A percentile compares a stretch with the other conserved stretches of the same genome.
phyloP scores from a whole-genome alignment of 2,797 vertebrate species.

The Phoxinus dragarum region DNA sequence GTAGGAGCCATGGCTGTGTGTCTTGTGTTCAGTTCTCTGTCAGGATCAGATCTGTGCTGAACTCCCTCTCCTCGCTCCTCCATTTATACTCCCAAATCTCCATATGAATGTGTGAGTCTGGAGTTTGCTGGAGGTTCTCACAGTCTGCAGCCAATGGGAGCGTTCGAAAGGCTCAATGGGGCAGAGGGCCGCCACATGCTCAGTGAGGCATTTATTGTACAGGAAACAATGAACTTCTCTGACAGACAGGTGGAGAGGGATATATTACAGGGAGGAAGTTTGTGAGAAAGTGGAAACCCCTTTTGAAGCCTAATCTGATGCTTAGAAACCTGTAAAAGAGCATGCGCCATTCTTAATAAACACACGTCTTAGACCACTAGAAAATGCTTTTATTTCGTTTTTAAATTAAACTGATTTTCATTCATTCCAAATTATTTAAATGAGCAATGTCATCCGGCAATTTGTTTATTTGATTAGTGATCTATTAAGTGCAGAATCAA shows the following conservation, averaged over 20 bases:
- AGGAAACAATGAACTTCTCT: constrained; percentile 76
- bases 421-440: neutral
- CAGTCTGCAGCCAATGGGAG: constrained; percentile 88
- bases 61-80: constrained; percentile 59
- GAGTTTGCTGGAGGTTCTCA: constrained; percentile 89
- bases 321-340: constrained; percentile 49
- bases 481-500: neutral
- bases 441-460: neutral
- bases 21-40: constrained; percentile 61
- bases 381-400: neutral
- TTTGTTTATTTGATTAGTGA: neutral
- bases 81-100: constrained; percentile 86
- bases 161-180: constrained; percentile 48
- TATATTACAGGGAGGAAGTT: constrained; percentile 40
- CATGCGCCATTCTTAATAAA: constrained; percentile 23
- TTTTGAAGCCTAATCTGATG: constrained; percentile 58
- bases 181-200: constrained; percentile 64
- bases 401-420: neutral
- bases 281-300: constrained; percentile 72
- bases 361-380: neutral
- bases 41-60: constrained; percentile 70
- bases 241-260: constrained; percentile 64
- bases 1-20: constrained; percentile 78
- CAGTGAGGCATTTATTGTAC: constrained; percentile 79
- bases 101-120: constrained; percentile 90